These are phyloP conservation scores for Morone chrysops DNA, from an alignment of 2,113 vertebrate genomes.

Conservation along the genomic window DNA sequence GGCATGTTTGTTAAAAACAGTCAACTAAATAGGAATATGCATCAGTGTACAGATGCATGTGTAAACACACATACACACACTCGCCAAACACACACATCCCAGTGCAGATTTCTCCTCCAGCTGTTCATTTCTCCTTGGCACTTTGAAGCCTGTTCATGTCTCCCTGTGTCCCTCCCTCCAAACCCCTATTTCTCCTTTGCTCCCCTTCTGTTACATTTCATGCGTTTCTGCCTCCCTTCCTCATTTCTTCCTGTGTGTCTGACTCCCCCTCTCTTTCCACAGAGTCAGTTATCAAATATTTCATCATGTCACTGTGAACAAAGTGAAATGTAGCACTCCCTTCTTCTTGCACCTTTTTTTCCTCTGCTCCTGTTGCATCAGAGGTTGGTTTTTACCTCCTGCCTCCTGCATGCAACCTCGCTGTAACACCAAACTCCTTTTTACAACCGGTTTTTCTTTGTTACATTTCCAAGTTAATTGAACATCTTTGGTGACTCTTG, in stretches of 20 bases:
- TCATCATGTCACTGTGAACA: conserved; percentile 78
- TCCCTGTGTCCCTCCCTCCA: conserved; percentile 70
- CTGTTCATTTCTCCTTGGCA: conserved; percentile 78
- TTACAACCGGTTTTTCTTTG: conserved; percentile 26
- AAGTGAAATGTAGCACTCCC: conserved; percentile 65
- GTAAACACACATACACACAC: conserved; percentile 16
- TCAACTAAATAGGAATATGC: conserved; percentile 65
- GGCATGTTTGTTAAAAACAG: conserved; percentile 72
- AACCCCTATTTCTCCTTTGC: conserved; percentile 51
- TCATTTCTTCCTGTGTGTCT: conserved; percentile 43
- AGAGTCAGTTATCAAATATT: conserved; percentile 73
- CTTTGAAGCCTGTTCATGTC: conserved; percentile 80
- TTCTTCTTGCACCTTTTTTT: conserved; percentile 48
- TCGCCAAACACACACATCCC: conserved; percentile 43
- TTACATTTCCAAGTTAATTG: conserved; percentile 25
- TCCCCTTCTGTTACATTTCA: conserved; percentile 72
- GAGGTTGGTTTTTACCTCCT: conserved; percentile 50
- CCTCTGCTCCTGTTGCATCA: conserved; percentile 74
- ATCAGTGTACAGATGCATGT: conserved; percentile 56
- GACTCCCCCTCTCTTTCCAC: conserved; percentile 47
- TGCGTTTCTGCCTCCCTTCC: conserved; percentile 58
- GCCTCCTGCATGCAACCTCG: conserved; percentile 66
- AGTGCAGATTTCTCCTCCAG: conserved; percentile 78
- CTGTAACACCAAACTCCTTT: conserved; percentile 61
- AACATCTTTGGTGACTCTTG: conserved; percentile 25